A percentile compares a stretch with the other conserved stretches of the same genome.
Conservation (phyloP, 2,888 invertebrate genomes). For the Luperina testacea region DNA sequence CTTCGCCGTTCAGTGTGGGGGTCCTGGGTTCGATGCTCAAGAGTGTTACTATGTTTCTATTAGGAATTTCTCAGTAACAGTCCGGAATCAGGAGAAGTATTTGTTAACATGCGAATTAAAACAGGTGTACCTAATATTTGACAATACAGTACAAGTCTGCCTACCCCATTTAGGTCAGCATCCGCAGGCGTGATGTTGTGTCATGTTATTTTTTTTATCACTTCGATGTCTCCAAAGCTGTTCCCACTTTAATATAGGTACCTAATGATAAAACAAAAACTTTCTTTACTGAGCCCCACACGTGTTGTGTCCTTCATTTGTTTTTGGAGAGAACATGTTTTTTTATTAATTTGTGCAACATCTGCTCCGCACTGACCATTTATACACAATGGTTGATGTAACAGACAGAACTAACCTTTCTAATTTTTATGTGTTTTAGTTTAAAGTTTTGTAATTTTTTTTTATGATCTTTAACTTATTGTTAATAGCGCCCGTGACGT, state of each 20-base stretch:
- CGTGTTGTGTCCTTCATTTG: slow-evolving; percentile 47
- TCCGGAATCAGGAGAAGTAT: background rate
- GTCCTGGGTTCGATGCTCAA: background rate
- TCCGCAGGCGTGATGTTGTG: background rate
- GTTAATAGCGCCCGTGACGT: too few relatives aligned
- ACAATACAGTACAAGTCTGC: background rate
- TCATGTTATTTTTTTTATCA: background rate
- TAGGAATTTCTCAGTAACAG: background rate
- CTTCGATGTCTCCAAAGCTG: slow-evolving; percentile 22
- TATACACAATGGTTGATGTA: slow-evolving; percentile 32
- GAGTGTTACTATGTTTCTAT: background rate
- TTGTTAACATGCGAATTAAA: background rate
- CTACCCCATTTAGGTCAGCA: background rate
- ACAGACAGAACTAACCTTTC: slow-evolving; percentile 36
- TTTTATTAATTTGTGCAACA: slow-evolving; percentile 65
- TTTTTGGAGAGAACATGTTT: slow-evolving; percentile 48
- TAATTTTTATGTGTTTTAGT: slow-evolving; percentile 18
- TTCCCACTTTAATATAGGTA: background rate
- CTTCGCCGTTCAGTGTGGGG: background rate
- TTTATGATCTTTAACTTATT: background rate
- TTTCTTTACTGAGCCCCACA: slow-evolving; percentile 50
- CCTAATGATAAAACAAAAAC: slow-evolving; percentile 39
- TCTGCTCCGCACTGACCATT: slow-evolving; percentile 57
- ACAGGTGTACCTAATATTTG: background rate
- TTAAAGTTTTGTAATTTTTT: background rate